phyloP scores from a whole-genome alignment of 1,140 invertebrate genomes.

The Panagrolaimus sp. region DNA sequence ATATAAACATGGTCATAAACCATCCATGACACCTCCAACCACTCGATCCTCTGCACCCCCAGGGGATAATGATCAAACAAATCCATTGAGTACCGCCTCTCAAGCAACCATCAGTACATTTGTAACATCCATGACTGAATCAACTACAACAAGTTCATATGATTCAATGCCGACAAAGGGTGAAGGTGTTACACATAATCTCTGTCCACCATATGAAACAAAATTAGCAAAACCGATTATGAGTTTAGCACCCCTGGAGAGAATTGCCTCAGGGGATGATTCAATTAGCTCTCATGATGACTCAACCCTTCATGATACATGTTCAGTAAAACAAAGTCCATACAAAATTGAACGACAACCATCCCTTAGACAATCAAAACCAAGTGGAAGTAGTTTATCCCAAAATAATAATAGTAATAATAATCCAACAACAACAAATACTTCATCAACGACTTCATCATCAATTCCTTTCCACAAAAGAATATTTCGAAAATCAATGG shows the following conservation, averaged over 20 bases:
- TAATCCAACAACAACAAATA: not conserved
- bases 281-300: constrained; percentile 32
- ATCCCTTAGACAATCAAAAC: not conserved
- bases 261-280: constrained; percentile 12
- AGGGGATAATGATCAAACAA: constrained; percentile 23
- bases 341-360: not conserved
- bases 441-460: not conserved
- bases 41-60: constrained; percentile 17
- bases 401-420: not conserved
- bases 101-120: constrained; percentile 32
- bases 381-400: constrained; percentile 1
- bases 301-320: constrained; percentile 34
- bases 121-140: constrained; percentile 31
- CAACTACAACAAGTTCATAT: constrained; percentile 30
- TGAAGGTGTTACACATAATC: constrained; percentile 41
- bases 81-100: constrained; percentile 34
- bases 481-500: constrained; percentile 3
- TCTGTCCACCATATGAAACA: constrained; percentile 39
- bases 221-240: constrained; percentile 26
- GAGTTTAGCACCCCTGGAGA: constrained; percentile 14
- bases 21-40: not conserved
- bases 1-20: constrained; percentile 22
- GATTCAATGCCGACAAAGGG: constrained; percentile 47
- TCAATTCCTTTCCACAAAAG: not conserved
- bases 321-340: not conserved